Evolutionary conservation across 2,113 vertebrate genomes (phyloP), one percentile per base, ranked within the genome.

Genomic region (Lagopus leucura): DNA sequence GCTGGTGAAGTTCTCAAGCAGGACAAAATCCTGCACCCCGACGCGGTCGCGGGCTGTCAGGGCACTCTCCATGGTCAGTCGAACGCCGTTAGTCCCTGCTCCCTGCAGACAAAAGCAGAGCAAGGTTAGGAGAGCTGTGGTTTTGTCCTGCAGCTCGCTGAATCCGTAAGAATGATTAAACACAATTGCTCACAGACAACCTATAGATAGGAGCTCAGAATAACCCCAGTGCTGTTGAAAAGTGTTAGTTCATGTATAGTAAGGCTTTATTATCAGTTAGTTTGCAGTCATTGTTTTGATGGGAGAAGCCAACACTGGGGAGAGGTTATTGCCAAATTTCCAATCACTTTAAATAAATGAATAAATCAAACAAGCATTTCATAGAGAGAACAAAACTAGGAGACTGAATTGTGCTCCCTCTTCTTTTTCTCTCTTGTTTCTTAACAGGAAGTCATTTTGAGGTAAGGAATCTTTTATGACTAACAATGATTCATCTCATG

Each of bases 31-130:
- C 98, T 99, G 99, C 82, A 99, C 99, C 2, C 99, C 99, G 2
- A 99, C 99, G 6, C 99, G 98, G 97, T 99, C 99, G 17, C 99
- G 99, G 89, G 99, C 99, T 0, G 99, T 99, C 97, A 99, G 98
- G 40, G 99, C 99, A 4, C 98, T 99, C 98, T 99, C 99, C 99
- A 99, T 99, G 97, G 98, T 99, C 82, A 98, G 96, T 67, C 99
- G 98, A 54, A 99, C 97, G 48, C 99, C 98, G 98, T 99, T 99
- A 91, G 98, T 98, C 74, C 98, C 98, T 82, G 98, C 96, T 86
- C 98, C 98, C 99, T 99, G 92, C 73, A 93, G 80, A 4, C 63
- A 50, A 20, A 86, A 80, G 75, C 83, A 84, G 40, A 48, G 79
- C 22, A 7, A 79, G 43, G 21, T 54, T 70, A 82, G 78, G 80